Evolutionary conservation across 2,888 invertebrate species (phyloP).

Genomic region (Nesidiocoris tenuis): DNA sequence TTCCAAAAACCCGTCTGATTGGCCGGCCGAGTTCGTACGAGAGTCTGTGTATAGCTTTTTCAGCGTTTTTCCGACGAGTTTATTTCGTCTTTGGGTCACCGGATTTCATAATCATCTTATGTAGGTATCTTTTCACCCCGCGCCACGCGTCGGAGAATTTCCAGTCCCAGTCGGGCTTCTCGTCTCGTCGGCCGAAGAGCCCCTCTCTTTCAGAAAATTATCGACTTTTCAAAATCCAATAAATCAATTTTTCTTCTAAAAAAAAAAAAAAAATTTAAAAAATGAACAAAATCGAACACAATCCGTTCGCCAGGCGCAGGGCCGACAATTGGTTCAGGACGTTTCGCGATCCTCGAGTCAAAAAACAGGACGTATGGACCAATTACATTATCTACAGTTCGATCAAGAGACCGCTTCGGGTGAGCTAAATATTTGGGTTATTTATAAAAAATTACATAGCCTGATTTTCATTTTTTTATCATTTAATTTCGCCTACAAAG

Average conservation of each 20-base stretch:
- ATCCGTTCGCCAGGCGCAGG: slow-evolving; percentile 21
- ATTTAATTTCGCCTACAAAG: no score
- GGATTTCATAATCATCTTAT: not conserved
- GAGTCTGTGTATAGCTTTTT: not conserved
- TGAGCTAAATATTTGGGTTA: no score
- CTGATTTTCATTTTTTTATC: no score
- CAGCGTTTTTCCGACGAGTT: not conserved
- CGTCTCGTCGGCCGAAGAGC: not conserved
- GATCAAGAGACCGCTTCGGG: slow-evolving; percentile 32
- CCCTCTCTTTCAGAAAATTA: no score
- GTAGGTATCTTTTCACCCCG: not conserved
- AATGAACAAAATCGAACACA: slow-evolving; percentile 34
- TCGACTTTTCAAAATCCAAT: no score
- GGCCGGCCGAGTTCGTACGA: not conserved
- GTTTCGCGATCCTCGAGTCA: slow-evolving; percentile 34
- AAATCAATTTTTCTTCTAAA: no score
- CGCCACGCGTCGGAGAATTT: not conserved
- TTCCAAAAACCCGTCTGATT: not conserved
- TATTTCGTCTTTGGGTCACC: not conserved
- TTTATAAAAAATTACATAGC: no score
- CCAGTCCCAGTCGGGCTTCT: not conserved
- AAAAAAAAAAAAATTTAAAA: no score
- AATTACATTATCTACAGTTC: slow-evolving; percentile 35
- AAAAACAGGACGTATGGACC: slow-evolving; percentile 32
- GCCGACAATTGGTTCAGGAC: slow-evolving; percentile 32